Percentiles rank a stretch among this genome's conserved stretches.
These are phyloP conservation scores for Bos indicus DNA, from an alignment of 2,113 vertebrate genomes.

Conservation along the genomic window DNA sequence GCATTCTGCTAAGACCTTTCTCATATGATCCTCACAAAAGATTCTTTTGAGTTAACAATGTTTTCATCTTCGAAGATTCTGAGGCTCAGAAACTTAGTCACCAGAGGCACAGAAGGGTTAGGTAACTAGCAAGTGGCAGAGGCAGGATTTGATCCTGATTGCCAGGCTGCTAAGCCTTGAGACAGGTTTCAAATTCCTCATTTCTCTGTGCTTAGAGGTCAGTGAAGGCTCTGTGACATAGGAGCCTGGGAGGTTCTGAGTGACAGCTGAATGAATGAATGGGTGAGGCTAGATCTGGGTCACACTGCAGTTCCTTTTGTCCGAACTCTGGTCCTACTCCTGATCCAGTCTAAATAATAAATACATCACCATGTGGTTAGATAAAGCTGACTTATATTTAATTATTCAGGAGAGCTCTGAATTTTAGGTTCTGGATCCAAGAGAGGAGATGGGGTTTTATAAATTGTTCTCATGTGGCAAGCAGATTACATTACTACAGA, in stretches of 20 bases:
- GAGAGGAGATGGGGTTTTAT: neutral
- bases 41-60: neutral
- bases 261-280: neutral
- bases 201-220: neutral
- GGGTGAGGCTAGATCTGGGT: neutral
- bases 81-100: neutral
- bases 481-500: neutral
- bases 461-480: neutral
- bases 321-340: neutral
- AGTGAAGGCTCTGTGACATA: neutral
- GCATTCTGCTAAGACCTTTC: neutral
- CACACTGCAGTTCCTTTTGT: neutral
- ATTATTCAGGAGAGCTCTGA: neutral
- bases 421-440: neutral
- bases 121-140: neutral
- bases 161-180: neutral
- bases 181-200: neutral
- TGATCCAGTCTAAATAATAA: neutral
- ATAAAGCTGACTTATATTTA: neutral
- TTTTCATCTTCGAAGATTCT: neutral
- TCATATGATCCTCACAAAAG: neutral
- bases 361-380: neutral
- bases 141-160: neutral
- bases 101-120: neutral
- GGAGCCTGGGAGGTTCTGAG: neutral